Evolutionary conservation across 1,140 invertebrate genomes (phyloP).

Genomic region (Ruditapes philippinarum): DNA sequence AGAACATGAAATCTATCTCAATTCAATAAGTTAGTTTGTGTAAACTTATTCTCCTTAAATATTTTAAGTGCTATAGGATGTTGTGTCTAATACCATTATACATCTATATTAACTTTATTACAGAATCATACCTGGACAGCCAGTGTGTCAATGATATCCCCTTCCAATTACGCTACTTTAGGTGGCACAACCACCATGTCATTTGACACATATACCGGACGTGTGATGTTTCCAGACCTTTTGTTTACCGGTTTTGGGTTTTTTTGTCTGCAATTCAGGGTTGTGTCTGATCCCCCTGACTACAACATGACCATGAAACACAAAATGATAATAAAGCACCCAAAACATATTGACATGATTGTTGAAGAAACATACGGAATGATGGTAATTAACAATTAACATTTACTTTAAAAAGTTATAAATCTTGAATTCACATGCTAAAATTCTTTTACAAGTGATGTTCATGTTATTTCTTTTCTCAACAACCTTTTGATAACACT

Average conservation of each 20-base stretch:
- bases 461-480: no score
- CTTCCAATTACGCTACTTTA: neutral
- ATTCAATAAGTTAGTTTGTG: no score
- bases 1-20: neutral
- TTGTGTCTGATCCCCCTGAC: neutral
- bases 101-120: neutral
- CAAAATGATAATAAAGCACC: slow-evolving; percentile 70
- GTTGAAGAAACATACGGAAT: slow-evolving; percentile 68
- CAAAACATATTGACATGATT: slow-evolving; percentile 68
- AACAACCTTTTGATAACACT: no score
- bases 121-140: neutral
- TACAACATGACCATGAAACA: slow-evolving; percentile 58
- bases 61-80: no score
- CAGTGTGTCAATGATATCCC: neutral
- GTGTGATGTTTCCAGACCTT: slow-evolving; percentile 67
- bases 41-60: no score
- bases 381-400: neutral
- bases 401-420: neutral
- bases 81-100: no score
- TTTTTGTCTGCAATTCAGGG: slow-evolving; percentile 69
- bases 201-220: slow-evolving; percentile 39
- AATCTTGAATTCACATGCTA: no score
- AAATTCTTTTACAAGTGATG: no score
- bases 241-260: slow-evolving; percentile 75
- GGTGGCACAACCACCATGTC: neutral